Evolutionary conservation across 2,888 invertebrate genomes (phyloP), one percentile per base, ranked within the genome.

Genomic region (Noctua pronuba): DNA sequence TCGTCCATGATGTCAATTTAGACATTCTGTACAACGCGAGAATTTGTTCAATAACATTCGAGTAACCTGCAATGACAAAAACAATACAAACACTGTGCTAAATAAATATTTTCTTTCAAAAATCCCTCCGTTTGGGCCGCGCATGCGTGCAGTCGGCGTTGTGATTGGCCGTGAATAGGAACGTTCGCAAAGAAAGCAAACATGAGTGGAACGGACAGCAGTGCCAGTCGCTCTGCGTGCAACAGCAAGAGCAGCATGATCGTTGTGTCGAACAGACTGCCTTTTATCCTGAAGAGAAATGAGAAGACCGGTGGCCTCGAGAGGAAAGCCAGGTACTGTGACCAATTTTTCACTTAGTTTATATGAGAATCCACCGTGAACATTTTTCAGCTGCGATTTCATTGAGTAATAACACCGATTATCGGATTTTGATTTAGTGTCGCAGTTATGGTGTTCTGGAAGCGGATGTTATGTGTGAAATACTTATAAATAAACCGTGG

Each of bases 261-360:
- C 91, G 99, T 99, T 88, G 99, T 99, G 80, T 99, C 99, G 87
- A 99, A 99, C 96, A 97, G 99, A 88, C 96, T 99, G 93, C 99
- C 99, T 13, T 99, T 99, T 95, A 98, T 99, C 84, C 96, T 99
- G 83, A 98, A 97, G 92, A 97, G 98, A 92, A 97, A 98, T 96
- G 97, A 98, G 74, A 97, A 97, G 89, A 98, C 98, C 79, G 98
- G 98, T 67, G 97, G 97, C 66, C 97, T 99, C 90, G 97, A 98
- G 90, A 97, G 99, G 85, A 98, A 98, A 95, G 98, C 99, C 92
- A 99, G 99, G 99, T 99, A 95, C 65, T 85, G 86, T 84, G 75
- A 55, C 41, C 38, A 60, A 60, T 73, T 77, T 35, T 46, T 71
- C 52, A 77, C 21, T 18, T 44, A 60, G 0, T 35, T 21, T 11